Evolutionary conservation across 2,797 vertebrate genomes (phyloP).

Genomic region (Erpetoichthys calabaricus): DNA sequence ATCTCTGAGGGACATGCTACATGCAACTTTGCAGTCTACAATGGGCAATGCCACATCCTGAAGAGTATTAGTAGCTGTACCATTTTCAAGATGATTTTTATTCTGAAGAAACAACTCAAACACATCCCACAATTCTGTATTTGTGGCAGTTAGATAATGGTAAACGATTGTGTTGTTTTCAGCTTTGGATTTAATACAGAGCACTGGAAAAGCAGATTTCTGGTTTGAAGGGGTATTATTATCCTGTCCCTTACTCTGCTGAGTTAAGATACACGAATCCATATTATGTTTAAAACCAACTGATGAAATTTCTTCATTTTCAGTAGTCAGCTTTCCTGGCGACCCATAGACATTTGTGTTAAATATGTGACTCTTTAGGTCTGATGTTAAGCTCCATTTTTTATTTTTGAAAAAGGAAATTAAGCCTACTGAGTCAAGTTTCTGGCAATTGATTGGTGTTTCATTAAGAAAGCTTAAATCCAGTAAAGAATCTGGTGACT

Average conservation of each 20-base stretch:
- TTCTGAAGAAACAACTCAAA: constrained; percentile 28
- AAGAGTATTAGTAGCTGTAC: neutral
- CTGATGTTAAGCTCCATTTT: too few relatives aligned
- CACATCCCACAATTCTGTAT: constrained; percentile 51
- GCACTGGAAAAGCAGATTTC: constrained; percentile 25
- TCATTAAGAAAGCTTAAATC: too few relatives aligned
- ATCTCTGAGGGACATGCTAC: too few relatives aligned
- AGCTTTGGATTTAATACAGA: constrained; percentile 31
- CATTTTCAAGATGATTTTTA: constrained; percentile 7
- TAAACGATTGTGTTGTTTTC: constrained; percentile 28
- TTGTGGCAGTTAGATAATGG: constrained; percentile 40
- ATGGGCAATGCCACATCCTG: constrained; percentile 4
- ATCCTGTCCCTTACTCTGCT: constrained; percentile 3
- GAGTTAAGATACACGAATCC: neutral
- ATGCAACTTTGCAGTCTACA: too few relatives aligned
- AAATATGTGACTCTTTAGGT: too few relatives aligned
- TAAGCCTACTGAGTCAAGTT: too few relatives aligned
- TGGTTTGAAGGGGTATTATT: constrained; percentile 3
- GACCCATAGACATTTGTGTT: constrained; percentile 4
- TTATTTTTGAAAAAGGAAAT: too few relatives aligned
- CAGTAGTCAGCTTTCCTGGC: constrained; percentile 3
- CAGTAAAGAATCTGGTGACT: too few relatives aligned
- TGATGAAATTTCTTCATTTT: too few relatives aligned
- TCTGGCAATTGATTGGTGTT: too few relatives aligned
- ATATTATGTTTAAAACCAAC: neutral